Evolutionary conservation across 2,797 vertebrate species (phyloP).

Genomic region (Sitta carolinensis): DNA sequence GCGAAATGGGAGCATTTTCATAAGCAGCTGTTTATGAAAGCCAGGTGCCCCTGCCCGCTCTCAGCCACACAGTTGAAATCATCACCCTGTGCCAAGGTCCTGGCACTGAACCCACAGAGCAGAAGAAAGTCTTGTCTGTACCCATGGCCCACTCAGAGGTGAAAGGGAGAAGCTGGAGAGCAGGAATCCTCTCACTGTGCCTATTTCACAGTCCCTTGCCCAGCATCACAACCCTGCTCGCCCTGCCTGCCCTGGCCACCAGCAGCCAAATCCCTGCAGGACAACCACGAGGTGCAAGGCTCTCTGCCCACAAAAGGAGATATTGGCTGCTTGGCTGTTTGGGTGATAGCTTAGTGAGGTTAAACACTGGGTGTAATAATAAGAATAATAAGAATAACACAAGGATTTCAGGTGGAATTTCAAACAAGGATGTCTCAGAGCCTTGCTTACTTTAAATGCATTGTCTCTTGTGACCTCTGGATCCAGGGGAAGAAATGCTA

Average conservation of each 20-base stretch:
- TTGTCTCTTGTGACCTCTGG: background rate
- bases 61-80: background rate
- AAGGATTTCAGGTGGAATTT: background rate
- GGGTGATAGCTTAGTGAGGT: background rate
- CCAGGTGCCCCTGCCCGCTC: fast-evolving
- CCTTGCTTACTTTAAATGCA: background rate
- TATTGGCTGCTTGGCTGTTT: background rate
- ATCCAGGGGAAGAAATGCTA: background rate
- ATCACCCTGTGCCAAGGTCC: background rate
- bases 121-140: background rate
- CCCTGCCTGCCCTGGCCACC: background rate
- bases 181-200: fast-evolving
- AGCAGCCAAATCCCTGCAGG: background rate
- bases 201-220: background rate
- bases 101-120: fast-evolving
- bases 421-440: background rate
- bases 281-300: fast-evolving
- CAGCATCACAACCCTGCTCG: fast-evolving
- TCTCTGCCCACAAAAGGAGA: background rate
- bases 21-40: background rate
- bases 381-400: background rate
- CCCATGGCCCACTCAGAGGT: fast-evolving
- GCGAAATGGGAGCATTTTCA: background rate
- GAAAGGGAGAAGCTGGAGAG: background rate
- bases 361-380: background rate